Evolutionary conservation across 2,113 vertebrate species (phyloP), one percentile per base, ranked within the genome.

Genomic region (Mesitornis unicolor): DNA sequence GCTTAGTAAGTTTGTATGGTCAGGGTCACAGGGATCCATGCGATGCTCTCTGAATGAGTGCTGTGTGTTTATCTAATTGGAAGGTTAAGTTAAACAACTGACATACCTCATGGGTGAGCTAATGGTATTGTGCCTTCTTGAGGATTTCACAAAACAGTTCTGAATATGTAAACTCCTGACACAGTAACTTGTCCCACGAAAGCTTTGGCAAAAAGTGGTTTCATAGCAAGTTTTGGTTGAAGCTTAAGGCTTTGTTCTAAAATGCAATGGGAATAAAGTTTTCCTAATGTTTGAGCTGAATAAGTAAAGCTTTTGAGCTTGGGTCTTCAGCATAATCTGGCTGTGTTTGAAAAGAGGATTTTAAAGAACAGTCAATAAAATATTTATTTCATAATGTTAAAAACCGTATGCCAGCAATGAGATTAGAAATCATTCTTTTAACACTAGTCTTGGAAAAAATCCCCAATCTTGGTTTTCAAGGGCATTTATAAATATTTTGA

Each of bases 131-230:
- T 82, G 9, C 14, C 4, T 22, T 28, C 16, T 65, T 68, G 29
- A 79, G 7, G 26, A 33, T 67, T 81, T 79, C 10, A 10, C 22
- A 25, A 26, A 79, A 29, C 15, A 36, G 2, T 60, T 86, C 13
- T 57, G 19, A 61, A 84, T 57, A 59, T 31, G 5, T 22, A 19
- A n/a, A 2, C 10, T 40, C 11, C 17, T 35, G 24, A 38, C 16
- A 6, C 18, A 2, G 3, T 45, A 36, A 33, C 7, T 87, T 91
- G 42, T 31, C 51, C 59, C 8, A 18, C 0, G 0, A 33, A 31
- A 33, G 6, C n/a, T 53, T n/a, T 80, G 48, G 19, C 33, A 78
- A 47, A 73, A 10, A 10, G 33, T 73, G 11, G 2, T 79, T 76
- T 76, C 13, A 3, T n/a, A 29, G 13, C 35, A 68, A 6, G 13